A percentile compares a stretch with the other conserved stretches of the same genome.
phyloP scores from a whole-genome alignment of 2,888 invertebrate species.

The Agrochola macilenta region DNA sequence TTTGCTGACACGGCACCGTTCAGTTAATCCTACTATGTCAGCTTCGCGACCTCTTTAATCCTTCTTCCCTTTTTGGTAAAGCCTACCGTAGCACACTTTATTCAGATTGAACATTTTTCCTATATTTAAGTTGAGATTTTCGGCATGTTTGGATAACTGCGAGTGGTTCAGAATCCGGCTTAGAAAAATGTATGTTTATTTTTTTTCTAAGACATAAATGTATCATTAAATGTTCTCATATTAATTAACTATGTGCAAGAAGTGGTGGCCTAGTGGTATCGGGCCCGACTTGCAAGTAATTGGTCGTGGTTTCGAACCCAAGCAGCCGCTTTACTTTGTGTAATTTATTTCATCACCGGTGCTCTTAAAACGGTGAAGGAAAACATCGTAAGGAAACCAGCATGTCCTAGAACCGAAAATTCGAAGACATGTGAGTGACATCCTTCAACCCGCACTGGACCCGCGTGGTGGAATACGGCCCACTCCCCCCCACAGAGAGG shows the following conservation, averaged over 20 bases:
- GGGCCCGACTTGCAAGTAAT: too few species aligned
- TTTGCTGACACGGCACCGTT: slow-evolving; percentile 82
- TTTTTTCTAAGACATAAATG: slow-evolving; percentile 32
- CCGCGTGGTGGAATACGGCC: too few species aligned
- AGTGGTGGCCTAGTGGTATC: too few species aligned
- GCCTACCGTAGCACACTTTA: slow-evolving; percentile 78
- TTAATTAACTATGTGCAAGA: slow-evolving; percentile 14
- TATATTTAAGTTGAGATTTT: slow-evolving; percentile 70
- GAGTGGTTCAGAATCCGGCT: slow-evolving; percentile 63
- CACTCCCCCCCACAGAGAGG: too few species aligned
- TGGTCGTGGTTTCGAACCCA: too few species aligned
- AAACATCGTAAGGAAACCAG: too few species aligned
- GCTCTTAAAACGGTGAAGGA: too few species aligned
- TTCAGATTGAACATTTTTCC: slow-evolving; percentile 78
- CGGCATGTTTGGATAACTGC: slow-evolving; percentile 57
- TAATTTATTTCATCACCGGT: too few species aligned
- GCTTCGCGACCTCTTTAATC: slow-evolving; percentile 87
- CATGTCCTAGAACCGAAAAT: too few species aligned
- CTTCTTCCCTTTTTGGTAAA: slow-evolving; percentile 82
- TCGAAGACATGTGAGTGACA: too few species aligned
- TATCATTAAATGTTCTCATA: slow-evolving; percentile 10
- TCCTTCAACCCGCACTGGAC: too few species aligned
- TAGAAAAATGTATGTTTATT: slow-evolving; percentile 43
- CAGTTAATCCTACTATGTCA: slow-evolving; percentile 87
- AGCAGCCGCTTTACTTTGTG: too few species aligned